Percentiles rank a stretch among this genome's conserved stretches.
Evolutionary conservation across 2,113 vertebrate species (phyloP).

Genomic region (Morone chrysops): DNA sequence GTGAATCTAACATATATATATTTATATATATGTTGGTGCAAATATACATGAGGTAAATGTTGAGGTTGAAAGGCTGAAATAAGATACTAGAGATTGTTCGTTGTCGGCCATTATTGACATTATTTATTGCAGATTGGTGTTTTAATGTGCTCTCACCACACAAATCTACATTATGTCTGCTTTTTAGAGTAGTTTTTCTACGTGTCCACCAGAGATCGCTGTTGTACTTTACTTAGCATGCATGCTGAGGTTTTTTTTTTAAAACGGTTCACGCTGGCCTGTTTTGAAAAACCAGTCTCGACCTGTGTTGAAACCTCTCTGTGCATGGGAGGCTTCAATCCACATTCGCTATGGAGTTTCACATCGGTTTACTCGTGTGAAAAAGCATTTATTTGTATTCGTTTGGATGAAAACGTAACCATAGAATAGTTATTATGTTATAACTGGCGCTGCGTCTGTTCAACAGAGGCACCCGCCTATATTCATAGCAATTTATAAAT

Average conservation of each 20-base stretch:
- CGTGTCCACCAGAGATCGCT: slow-evolving; percentile 62
- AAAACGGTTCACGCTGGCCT: slow-evolving; percentile 67
- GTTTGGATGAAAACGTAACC: slow-evolving; percentile 73
- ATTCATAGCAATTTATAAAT: slow-evolving; percentile 81
- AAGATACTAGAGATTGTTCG: slow-evolving; percentile 30
- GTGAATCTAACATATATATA: slow-evolving; percentile 43
- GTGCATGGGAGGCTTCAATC: slow-evolving; percentile 85
- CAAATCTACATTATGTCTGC: background rate
- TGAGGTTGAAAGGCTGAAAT: slow-evolving; percentile 39
- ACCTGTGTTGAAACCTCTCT: slow-evolving; percentile 83
- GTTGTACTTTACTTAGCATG: slow-evolving; percentile 57
- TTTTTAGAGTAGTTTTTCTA: slow-evolving; percentile 19
- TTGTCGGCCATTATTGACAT: slow-evolving; percentile 34
- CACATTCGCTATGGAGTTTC: slow-evolving; percentile 70
- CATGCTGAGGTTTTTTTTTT: slow-evolving; percentile 63
- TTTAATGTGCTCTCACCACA: slow-evolving; percentile 21
- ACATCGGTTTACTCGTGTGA: slow-evolving; percentile 56
- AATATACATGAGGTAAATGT: slow-evolving; percentile 56
- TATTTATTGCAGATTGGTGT: slow-evolving; percentile 26
- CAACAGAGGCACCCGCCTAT: slow-evolving; percentile 69
- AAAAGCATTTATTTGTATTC: slow-evolving; percentile 73
- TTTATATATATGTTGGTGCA: slow-evolving; percentile 53
- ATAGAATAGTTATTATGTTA: slow-evolving; percentile 81
- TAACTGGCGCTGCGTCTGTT: slow-evolving; percentile 68
- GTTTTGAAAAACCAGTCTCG: slow-evolving; percentile 76